phyloP scores from a whole-genome alignment of 2,113 vertebrate species.

The Ochotona curzoniae region DNA sequence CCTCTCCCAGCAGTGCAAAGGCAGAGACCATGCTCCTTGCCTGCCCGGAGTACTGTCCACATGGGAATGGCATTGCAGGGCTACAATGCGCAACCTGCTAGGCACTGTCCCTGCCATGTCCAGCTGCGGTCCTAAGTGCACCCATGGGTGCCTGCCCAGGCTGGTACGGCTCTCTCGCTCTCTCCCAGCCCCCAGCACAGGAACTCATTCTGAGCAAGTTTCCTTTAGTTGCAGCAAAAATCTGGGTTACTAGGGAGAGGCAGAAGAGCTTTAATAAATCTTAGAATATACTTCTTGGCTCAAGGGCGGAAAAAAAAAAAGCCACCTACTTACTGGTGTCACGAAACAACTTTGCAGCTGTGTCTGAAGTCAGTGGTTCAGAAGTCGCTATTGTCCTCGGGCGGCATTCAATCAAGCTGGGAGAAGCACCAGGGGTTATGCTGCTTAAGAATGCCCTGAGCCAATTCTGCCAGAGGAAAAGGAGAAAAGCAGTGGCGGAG shows the following conservation, averaged over 20 bases:
- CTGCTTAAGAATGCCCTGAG: constrained; percentile 81
- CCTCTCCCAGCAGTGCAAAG: too few relatives aligned
- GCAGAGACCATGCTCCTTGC: too few relatives aligned
- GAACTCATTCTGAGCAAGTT: constrained; percentile 82
- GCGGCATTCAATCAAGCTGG: constrained; percentile 88
- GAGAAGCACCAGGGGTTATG: constrained; percentile 81
- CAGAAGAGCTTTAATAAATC: constrained; percentile 86
- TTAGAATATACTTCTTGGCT: constrained; percentile 86
- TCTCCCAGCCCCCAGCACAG: constrained; percentile 77
- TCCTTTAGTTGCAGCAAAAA: constrained; percentile 85
- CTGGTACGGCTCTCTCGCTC: constrained; percentile 61
- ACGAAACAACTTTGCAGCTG: constrained; percentile 87
- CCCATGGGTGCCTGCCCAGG: too few relatives aligned
- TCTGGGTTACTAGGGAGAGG: constrained; percentile 87
- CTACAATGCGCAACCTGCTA: too few relatives aligned
- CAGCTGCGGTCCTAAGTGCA: too few relatives aligned
- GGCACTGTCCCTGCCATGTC: too few relatives aligned
- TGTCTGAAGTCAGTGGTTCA: constrained; percentile 87
- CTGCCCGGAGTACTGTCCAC: background rate
- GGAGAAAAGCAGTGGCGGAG: constrained; percentile 81
- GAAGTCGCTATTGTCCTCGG: constrained; percentile 87
- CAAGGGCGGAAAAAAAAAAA: constrained; percentile 76
- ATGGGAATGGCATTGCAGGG: too few relatives aligned
- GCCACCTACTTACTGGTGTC: constrained; percentile 85
- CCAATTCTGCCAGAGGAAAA: constrained; percentile 78